Base-by-base conservation (phyloP, 2,888 invertebrate genomes). In the Mylabris sibirica region DNA sequence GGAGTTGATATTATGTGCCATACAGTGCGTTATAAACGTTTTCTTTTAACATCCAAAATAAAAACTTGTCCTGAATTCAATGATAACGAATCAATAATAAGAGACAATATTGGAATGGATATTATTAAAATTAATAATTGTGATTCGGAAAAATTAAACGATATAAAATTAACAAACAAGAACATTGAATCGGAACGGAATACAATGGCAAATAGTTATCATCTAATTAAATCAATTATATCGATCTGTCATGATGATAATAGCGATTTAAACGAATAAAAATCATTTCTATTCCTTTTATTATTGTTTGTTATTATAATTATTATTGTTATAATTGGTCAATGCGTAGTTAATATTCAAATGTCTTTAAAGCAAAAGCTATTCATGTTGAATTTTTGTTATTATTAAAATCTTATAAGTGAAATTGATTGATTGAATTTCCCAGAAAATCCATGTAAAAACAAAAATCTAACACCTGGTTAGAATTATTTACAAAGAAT, bases 201-300 rank as follows among this genome's bases (percentile, higher is more conserved):
- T 66, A 81, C 81, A 1, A 78, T 80, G 68, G 75, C 75, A 34
- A 70, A 77, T 60, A 76, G 79, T 6, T 82, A 81, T 68, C 81
- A 82, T 67, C 69, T 81, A 60, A 69, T 77, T 34, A 63, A 74
- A n/a, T 78, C 80, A 3, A 77, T 81, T 24, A 72, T 79, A 67
- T 73, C 72, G 26, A 64, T 80, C n/a, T 76, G 79, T 64, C 75
- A 81, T 12, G 77, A 79, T 8, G 66, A 66, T 24, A 74, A 77
- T 9, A 77, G 78, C 2, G 22, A 22, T 60, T 14, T 17, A 11
- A 61, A 62, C 22, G 53, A 68, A 68, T 53, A 44, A 68, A 57
- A 65, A 17, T 17, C 60, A 14, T 57, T 65, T 63, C 24, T 69
- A 61, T 57, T 69, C 49, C 53, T 64, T 64, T 60, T 44, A 66